These are phyloP conservation scores for Rhogogaster chlorosoma DNA, from an alignment of 2,888 invertebrate species.

Conservation along the genomic window DNA sequence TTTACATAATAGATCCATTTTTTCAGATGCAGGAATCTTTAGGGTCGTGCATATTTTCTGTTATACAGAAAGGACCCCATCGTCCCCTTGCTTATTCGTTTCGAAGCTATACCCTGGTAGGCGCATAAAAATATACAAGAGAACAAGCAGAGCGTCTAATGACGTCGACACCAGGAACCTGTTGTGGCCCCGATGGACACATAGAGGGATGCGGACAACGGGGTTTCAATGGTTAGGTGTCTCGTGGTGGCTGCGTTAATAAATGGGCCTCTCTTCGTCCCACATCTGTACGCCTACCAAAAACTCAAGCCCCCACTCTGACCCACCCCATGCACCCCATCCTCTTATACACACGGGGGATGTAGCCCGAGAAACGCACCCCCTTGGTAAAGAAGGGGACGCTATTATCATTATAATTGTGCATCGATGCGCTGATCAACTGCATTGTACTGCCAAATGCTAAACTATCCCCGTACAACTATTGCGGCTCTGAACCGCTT, in stretches of 20 bases:
- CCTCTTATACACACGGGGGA: slow-evolving; percentile 5
- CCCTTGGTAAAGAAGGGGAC: slow-evolving; percentile 57
- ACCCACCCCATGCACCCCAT: slow-evolving; percentile 5
- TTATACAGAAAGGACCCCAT: background rate
- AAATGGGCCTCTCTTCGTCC: slow-evolving; percentile 70
- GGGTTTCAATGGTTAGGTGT: slow-evolving; percentile 64
- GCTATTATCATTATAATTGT: slow-evolving; percentile 76
- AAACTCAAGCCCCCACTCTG: slow-evolving; percentile 59
- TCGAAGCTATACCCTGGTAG: background rate
- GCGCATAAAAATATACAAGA: slow-evolving; percentile 39
- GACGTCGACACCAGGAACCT: slow-evolving; percentile 73
- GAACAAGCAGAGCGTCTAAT: slow-evolving; percentile 63
- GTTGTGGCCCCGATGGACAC: slow-evolving; percentile 63
- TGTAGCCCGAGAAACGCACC: slow-evolving; percentile 54
- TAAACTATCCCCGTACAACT: slow-evolving; percentile 54
- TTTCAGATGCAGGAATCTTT: too few species aligned
- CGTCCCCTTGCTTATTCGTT: background rate
- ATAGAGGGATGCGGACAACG: slow-evolving; percentile 38
- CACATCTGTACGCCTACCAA: slow-evolving; percentile 71
- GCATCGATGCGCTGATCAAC: slow-evolving; percentile 75
- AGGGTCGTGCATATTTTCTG: background rate
- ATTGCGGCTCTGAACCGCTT: slow-evolving; percentile 21
- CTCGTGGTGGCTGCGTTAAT: slow-evolving; percentile 69
- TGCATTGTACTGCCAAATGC: slow-evolving; percentile 76
- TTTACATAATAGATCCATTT: too few species aligned